A percentile compares a stretch with the other conserved stretches of the same genome.
phyloP scores from a whole-genome alignment of 2,797 vertebrate genomes.

The Myotis vivesi region DNA sequence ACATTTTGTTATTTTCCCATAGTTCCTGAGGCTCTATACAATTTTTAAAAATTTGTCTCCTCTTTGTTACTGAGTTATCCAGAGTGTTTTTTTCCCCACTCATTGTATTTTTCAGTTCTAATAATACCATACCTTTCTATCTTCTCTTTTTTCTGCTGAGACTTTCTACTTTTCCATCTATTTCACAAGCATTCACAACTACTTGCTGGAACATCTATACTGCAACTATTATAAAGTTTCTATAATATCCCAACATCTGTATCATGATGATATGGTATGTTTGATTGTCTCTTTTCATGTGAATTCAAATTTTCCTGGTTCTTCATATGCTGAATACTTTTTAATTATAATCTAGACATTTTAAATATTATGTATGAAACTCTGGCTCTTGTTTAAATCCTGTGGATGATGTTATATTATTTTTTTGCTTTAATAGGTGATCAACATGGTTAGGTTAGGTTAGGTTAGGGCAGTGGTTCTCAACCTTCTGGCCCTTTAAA shows the following conservation, averaged over 20 bases:
- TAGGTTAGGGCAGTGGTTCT: neutral
- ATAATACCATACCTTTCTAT: neutral
- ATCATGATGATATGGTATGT: neutral
- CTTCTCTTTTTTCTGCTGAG: constrained; percentile 9
- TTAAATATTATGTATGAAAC: neutral
- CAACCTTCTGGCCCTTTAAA: no score
- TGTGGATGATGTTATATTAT: neutral
- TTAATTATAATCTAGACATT: neutral
- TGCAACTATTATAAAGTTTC: neutral
- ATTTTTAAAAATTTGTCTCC: neutral
- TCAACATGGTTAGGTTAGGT: neutral
- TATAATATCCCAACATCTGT: neutral
- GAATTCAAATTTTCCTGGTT: neutral
- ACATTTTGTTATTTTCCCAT: neutral
- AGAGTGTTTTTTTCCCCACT: neutral
- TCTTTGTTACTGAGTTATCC: neutral
- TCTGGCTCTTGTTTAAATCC: constrained; percentile 22
- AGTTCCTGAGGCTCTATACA: neutral
- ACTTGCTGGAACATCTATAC: neutral
- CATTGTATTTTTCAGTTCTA: neutral
- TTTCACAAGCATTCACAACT: neutral
- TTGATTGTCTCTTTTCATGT: neutral
- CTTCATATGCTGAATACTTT: neutral
- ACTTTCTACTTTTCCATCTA: neutral
- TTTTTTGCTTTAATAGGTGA: constrained; percentile 22